These are phyloP conservation scores for Syrphus vitripennis DNA, from an alignment of 2,888 invertebrate genomes.

Conservation along the genomic window DNA sequence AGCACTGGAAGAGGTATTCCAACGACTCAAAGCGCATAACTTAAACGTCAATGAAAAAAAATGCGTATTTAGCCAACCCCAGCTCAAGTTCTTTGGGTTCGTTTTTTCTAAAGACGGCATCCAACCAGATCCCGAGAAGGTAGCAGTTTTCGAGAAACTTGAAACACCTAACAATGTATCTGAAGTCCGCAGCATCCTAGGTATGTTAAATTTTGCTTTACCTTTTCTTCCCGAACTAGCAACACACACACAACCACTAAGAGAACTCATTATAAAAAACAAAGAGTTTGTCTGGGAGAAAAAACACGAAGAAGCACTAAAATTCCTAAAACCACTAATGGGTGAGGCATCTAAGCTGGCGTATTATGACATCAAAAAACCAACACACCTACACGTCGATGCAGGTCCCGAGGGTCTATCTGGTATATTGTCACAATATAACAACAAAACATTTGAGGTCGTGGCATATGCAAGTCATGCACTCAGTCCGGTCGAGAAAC, in stretches of 20 bases:
- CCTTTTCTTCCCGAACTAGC: constrained; percentile 3
- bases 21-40: too few relatives aligned
- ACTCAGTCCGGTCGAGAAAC: neutral
- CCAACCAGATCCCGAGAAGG: too few relatives aligned
- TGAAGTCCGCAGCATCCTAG: too few relatives aligned
- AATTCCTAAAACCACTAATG: neutral
- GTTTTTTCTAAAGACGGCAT: too few relatives aligned
- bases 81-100: too few relatives aligned
- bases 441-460: too few relatives aligned
- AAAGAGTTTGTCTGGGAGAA: neutral
- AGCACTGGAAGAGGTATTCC: neutral
- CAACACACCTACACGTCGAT: constrained; percentile 28
- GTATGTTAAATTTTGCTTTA: neutral
- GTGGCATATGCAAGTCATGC: too few relatives aligned
- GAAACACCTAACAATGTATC: too few relatives aligned
- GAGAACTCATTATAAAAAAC: constrained; percentile 2
- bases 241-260: neutral
- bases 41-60: too few relatives aligned
- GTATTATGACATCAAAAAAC: constrained; percentile 3
- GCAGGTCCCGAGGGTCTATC: constrained; percentile 3
- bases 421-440: neutral
- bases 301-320: neutral
- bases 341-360: neutral
- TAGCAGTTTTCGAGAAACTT: too few relatives aligned
- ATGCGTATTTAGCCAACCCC: too few relatives aligned